A percentile compares a stretch with the other conserved stretches of the same genome.
Conservation (phyloP, 2,113 vertebrate genomes). For the Progne subis region DNA sequence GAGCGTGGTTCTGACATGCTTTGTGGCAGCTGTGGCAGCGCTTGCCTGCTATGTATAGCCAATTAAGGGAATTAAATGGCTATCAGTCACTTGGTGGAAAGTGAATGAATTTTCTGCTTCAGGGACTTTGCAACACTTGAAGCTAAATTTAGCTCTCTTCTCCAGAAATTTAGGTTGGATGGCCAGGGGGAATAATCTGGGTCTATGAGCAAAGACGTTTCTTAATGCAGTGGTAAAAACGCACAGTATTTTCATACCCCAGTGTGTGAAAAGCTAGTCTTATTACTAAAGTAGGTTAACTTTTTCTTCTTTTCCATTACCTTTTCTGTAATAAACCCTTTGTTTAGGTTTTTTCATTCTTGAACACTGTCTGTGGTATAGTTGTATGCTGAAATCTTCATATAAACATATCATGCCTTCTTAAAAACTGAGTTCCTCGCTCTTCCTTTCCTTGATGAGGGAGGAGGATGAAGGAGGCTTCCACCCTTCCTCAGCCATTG, state of each 20-base stretch:
- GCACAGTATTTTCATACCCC: background rate
- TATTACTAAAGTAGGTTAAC: background rate
- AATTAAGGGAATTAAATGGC: conserved; percentile 13
- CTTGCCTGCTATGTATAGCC: background rate
- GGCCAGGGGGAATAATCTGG: background rate
- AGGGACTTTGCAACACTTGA: background rate
- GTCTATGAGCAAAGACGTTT: background rate
- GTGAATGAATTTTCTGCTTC: background rate
- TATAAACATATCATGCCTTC: fast-evolving
- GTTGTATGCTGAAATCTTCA: background rate
- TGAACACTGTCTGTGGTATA: background rate
- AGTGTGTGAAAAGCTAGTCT: background rate
- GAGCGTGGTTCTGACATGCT: background rate
- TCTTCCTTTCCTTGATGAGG: background rate
- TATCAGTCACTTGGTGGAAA: background rate
- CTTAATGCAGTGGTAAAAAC: background rate
- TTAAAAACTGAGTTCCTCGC: background rate
- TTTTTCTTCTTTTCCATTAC: background rate
- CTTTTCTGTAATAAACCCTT: background rate
- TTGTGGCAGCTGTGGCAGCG: background rate
- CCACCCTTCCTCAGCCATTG: background rate
- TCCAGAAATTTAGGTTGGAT: background rate
- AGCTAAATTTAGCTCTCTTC: background rate
- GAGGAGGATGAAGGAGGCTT: background rate
- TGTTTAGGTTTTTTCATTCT: background rate